These are phyloP conservation scores for Hepsetus odoe DNA, from an alignment of 2,113 vertebrate species.

Conservation along the genomic window DNA sequence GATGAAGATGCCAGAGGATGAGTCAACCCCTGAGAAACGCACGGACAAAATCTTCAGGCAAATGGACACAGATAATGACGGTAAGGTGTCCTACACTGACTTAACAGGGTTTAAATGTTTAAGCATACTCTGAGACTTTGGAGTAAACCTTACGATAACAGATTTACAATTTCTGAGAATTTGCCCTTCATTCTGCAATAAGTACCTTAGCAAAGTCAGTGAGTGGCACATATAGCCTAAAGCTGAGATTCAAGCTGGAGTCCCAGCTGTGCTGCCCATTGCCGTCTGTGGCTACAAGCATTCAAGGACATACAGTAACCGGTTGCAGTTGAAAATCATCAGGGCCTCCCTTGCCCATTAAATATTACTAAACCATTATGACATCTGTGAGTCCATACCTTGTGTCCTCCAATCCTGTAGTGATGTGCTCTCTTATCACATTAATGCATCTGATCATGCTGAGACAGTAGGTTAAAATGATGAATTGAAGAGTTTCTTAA, in stretches of 20 bases:
- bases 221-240: neutral
- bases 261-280: neutral
- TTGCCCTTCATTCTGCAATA: slow-evolving; percentile 17
- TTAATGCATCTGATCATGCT: neutral
- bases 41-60: slow-evolving; percentile 98
- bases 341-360: neutral
- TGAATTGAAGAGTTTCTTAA: no score
- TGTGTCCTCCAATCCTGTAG: neutral
- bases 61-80: slow-evolving; percentile 98
- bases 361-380: slow-evolving; percentile 20
- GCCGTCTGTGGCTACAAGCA: neutral
- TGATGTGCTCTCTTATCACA: neutral
- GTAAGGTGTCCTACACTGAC: slow-evolving; percentile 69
- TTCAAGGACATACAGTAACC: slow-evolving; percentile 29
- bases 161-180: neutral
- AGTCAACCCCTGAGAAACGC: slow-evolving; percentile 95
- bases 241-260: slow-evolving; percentile 11
- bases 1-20: slow-evolving; percentile 99
- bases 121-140: neutral
- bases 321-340: slow-evolving; percentile 2
- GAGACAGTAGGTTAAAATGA: neutral
- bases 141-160: neutral
- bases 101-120: neutral
- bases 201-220: neutral
- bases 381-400: slow-evolving; percentile 15